phyloP scores from a whole-genome alignment of 1,140 invertebrate species.

The Hypothenemus hampei region DNA sequence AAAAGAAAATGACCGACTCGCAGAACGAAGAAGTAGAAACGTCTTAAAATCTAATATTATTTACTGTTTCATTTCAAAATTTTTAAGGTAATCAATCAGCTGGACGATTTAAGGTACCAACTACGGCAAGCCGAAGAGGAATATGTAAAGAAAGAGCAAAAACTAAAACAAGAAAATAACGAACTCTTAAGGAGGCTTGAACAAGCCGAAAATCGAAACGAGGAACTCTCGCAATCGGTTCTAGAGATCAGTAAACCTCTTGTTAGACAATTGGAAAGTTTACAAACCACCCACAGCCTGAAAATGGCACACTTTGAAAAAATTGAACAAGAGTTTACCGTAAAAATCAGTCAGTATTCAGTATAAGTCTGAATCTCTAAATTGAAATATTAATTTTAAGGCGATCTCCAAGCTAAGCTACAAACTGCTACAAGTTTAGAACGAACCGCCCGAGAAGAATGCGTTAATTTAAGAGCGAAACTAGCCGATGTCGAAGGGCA shows the following conservation, averaged over 20 bases:
- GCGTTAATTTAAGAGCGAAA: conserved; percentile 49
- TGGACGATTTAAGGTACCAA: conserved; percentile 67
- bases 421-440: conserved; percentile 56
- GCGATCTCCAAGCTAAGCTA: conserved; percentile 58
- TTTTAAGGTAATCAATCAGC: conserved; percentile 50
- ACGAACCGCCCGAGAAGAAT: conserved; percentile 55
- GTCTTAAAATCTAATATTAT: neutral
- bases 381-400: conserved; percentile 45
- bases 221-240: conserved; percentile 68
- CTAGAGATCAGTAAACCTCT: conserved; percentile 70
- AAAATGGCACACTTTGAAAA: conserved; percentile 66
- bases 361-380: neutral
- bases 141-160: conserved; percentile 56
- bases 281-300: conserved; percentile 60
- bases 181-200: conserved; percentile 67
- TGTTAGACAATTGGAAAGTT: conserved; percentile 72
- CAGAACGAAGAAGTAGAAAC: conserved; percentile 51
- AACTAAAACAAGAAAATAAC: conserved; percentile 63
- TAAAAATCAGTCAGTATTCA: conserved; percentile 53
- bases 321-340: conserved; percentile 61
- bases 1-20: conserved; percentile 48
- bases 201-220: conserved; percentile 66
- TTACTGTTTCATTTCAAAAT: neutral
- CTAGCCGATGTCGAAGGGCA: conserved; percentile 52
- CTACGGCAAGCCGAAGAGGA: conserved; percentile 57